Conservation (phyloP, 2,797 vertebrate species). For the Ambastaia sidthimunki region DNA sequence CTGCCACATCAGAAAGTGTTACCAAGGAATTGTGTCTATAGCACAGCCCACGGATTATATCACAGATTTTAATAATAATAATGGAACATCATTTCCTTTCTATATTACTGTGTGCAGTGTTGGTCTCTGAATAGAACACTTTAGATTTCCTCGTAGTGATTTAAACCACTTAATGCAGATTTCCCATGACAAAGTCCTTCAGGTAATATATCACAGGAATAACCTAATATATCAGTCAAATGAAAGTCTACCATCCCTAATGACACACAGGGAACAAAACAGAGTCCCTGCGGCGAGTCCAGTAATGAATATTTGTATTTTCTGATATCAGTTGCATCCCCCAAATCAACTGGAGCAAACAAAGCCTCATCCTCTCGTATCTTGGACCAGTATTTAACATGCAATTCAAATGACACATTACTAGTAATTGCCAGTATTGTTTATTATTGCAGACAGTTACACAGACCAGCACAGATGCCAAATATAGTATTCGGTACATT, state of each 20-base stretch:
- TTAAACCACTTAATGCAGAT: not conserved
- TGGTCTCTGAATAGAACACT: not conserved
- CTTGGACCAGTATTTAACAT: not conserved
- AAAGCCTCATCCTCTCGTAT: not conserved
- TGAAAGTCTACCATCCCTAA: not conserved
- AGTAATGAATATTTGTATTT: not conserved
- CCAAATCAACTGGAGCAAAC: not conserved
- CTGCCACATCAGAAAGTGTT: not conserved
- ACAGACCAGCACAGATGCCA: not conserved
- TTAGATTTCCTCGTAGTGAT: not conserved
- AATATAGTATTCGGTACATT: not conserved
- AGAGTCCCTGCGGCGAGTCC: not conserved
- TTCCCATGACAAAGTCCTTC: conserved; percentile 1
- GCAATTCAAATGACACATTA: not conserved
- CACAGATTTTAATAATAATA: no score
- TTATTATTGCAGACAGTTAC: not conserved
- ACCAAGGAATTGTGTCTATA: not conserved
- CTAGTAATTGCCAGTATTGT: not conserved
- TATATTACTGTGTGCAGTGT: not conserved
- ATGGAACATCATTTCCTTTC: not conserved
- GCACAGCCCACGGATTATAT: not conserved
- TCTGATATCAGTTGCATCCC: not conserved
- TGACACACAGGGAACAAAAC: not conserved
- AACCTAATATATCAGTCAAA: not conserved
- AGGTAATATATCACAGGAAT: not conserved